Base-by-base conservation (phyloP, 1,140 invertebrate species). In the Drosophila pachea region DNA sequence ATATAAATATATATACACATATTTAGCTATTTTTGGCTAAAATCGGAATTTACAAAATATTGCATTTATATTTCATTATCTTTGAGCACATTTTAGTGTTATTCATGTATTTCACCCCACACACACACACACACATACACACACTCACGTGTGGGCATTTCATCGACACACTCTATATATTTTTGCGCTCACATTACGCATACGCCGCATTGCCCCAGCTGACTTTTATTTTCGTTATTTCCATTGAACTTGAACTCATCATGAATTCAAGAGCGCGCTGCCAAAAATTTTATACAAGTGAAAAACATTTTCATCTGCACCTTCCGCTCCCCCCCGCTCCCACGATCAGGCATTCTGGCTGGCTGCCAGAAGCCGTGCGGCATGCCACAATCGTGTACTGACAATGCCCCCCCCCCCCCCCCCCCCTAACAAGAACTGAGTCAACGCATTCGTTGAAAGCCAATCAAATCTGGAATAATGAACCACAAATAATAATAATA, bases 181-280 rank as follows among this genome's bases (percentile, higher is more conserved):
- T 2, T 43, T n/a, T 29, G 4, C 4, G 42, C 14, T 45, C 42
- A 45, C 42, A 45, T 45, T 45, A 45, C 14, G 42, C 42, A 45
- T 45, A 4, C 14, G 42, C 42, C 42, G 12, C 16, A 14, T 16
- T 45, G 2, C 5, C 14, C 16, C 12, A 35, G 8, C 50, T 22
- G 11, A 7, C 40, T 22, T 22, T 22, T 22, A 22, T 22, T 22
- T 22, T 22, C 22, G 22, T 22, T 22, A 43, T 55, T 55, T 55
- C 31, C 63, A 67, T 67, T 71, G 68, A 71, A 71, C 68, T 71
- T 71, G 68, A 71, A 66, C 68, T 56, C 50, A 43, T 7, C 14
- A 54, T 33, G 43, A 40, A 45, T 16, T 54, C 68, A 60, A 53
- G 32, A 59, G 8, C 35, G 9, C 40, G 48, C 22, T 55, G 38